These are phyloP conservation scores for Oithona nana DNA, from an alignment of 2,888 invertebrate genomes.

Conservation along the genomic window DNA sequence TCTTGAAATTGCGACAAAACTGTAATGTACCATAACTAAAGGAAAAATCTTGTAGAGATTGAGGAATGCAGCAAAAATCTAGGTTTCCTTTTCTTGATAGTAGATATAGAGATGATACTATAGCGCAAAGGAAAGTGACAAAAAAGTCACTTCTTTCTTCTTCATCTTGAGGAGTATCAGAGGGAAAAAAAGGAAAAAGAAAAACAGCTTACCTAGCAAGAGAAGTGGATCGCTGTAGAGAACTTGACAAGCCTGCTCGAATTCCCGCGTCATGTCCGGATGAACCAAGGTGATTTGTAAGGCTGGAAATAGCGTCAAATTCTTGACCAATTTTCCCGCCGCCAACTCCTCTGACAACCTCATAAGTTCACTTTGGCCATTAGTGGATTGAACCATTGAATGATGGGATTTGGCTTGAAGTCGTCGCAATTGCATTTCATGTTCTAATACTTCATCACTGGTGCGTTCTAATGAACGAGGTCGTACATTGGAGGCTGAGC, in stretches of 20 bases:
- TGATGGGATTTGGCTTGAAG: background rate
- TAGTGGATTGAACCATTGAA: background rate
- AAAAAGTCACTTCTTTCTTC: too few species aligned
- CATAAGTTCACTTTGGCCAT: background rate
- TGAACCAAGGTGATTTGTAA: conserved; percentile 14
- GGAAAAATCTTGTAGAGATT: too few species aligned
- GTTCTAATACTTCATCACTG: background rate
- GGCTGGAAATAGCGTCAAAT: conserved; percentile 14
- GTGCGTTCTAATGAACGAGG: background rate
- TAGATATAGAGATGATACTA: too few species aligned
- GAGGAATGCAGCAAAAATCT: too few species aligned
- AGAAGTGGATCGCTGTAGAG: background rate
- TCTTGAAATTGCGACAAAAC: too few species aligned
- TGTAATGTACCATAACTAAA: too few species aligned
- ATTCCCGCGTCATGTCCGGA: conserved; percentile 17
- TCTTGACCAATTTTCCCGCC: conserved; percentile 15
- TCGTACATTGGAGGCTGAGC: background rate
- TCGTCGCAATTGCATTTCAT: background rate
- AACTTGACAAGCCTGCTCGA: conserved; percentile 6
- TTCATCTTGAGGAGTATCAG: too few species aligned
- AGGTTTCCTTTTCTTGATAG: too few species aligned
- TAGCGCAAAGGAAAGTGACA: too few species aligned
- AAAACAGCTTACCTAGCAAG: background rate
- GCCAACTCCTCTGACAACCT: conserved; percentile 9
- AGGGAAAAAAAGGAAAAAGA: background rate